These are phyloP conservation scores for Tromatobia lineatoria DNA, from an alignment of 2,888 invertebrate species.

Conservation along the genomic window DNA sequence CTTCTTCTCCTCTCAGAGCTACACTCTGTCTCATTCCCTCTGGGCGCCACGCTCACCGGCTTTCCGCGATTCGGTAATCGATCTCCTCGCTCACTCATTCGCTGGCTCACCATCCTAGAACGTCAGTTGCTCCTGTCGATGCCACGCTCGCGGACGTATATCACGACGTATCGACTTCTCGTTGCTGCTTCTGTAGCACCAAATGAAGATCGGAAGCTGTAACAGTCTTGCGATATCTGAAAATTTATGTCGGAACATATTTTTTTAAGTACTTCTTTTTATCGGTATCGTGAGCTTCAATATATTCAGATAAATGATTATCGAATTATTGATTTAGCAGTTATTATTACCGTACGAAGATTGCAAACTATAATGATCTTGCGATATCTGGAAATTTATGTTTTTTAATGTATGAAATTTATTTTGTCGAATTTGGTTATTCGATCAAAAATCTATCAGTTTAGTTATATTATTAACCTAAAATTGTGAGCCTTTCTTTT, in stretches of 20 bases:
- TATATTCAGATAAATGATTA: too few relatives aligned
- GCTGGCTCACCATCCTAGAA: slow-evolving; percentile 71
- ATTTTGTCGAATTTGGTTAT: neutral
- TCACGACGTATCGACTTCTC: neutral
- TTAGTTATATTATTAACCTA: too few relatives aligned
- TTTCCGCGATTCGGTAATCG: slow-evolving; percentile 77
- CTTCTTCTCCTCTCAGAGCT: slow-evolving; percentile 58
- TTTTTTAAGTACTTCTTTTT: neutral
- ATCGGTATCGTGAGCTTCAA: too few relatives aligned
- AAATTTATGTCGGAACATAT: neutral
- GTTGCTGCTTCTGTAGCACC: neutral
- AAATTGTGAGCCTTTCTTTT: too few relatives aligned
- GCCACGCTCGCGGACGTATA: slow-evolving; percentile 74
- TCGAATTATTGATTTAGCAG: too few relatives aligned
- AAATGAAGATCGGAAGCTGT: neutral
- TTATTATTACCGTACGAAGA: neutral
- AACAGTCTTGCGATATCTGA: neutral
- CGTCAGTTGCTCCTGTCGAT: slow-evolving; percentile 78
- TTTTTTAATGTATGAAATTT: neutral
- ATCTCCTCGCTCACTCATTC: slow-evolving; percentile 72
- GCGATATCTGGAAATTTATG: neutral
- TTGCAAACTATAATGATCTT: neutral
- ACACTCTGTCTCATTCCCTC: slow-evolving; percentile 31
- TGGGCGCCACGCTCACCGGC: slow-evolving; percentile 42
- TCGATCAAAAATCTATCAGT: too few relatives aligned